Evolutionary conservation across 2,113 vertebrate genomes (phyloP).

Genomic region (Cairina moschata): DNA sequence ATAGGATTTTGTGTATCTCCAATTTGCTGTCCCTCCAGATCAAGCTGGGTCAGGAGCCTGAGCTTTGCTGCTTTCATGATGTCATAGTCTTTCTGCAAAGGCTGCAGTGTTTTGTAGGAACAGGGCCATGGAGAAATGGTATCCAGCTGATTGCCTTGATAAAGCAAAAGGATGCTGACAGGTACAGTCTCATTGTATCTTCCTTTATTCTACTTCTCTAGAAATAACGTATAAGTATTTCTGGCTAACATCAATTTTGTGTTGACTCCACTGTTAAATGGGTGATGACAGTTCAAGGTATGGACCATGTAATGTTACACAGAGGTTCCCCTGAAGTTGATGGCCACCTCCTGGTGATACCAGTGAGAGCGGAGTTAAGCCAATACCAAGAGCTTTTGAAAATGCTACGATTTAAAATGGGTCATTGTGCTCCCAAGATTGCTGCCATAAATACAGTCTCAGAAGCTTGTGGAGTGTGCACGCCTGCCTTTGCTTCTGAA

Average conservation of each 20-base stretch:
- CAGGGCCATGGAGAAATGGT: accelerated
- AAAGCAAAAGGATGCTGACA: not conserved
- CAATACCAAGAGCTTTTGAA: not conserved
- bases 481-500: not conserved
- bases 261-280: accelerated
- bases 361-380: constrained; percentile 45
- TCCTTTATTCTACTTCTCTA: not conserved
- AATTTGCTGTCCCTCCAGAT: not conserved
- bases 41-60: not conserved
- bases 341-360: constrained; percentile 31
- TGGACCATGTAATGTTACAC: not conserved
- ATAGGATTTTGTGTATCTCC: not conserved
- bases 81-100: accelerated
- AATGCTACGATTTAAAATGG: not conserved
- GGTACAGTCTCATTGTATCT: not conserved
- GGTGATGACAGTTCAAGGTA: not conserved
- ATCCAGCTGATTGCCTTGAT: not conserved
- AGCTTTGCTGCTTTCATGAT: not conserved
- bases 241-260: not conserved
- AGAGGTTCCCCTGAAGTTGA: not conserved
- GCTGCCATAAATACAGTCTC: constrained; percentile 15
- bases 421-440: constrained; percentile 18
- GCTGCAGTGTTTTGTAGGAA: not conserved
- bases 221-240: not conserved
- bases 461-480: not conserved